These are phyloP conservation scores for Oxyteleia sp. DNA, from an alignment of 2,888 invertebrate genomes.

Conservation along the genomic window DNA sequence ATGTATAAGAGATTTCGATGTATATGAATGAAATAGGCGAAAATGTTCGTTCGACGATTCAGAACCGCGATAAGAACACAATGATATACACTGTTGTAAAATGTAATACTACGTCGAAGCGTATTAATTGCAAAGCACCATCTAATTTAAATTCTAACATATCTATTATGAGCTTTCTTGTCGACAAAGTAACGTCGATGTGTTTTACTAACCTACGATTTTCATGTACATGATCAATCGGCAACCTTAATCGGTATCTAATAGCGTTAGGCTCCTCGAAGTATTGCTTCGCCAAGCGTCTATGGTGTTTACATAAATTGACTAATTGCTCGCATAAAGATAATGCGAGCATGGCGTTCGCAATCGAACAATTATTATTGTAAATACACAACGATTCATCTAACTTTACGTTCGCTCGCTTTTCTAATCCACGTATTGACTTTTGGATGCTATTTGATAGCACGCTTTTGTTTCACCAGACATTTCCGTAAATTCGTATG, in stretches of 20 bases:
- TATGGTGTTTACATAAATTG: constrained; percentile 83
- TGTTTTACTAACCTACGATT: too few relatives aligned
- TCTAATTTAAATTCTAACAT: constrained; percentile 79
- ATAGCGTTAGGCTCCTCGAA: constrained; percentile 75
- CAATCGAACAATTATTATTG: constrained; percentile 57
- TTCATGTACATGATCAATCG: too few relatives aligned
- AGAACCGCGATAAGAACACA: constrained; percentile 30
- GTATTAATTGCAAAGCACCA: constrained; percentile 82
- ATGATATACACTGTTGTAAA: constrained; percentile 14
- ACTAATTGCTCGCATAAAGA: constrained; percentile 79
- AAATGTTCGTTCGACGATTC: constrained; percentile 73
- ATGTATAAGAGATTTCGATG: constrained; percentile 78
- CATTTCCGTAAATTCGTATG: constrained; percentile 13
- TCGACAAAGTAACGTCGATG: too few relatives aligned
- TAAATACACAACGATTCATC: constrained; percentile 62
- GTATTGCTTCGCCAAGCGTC: constrained; percentile 82
- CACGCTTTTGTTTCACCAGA: constrained; percentile 20
- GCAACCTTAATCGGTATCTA: constrained; percentile 74
- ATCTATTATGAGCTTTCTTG: too few relatives aligned
- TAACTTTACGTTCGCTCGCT: constrained; percentile 72
- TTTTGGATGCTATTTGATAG: constrained; percentile 46
- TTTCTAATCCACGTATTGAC: constrained; percentile 56
- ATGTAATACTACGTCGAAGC: constrained; percentile 79
- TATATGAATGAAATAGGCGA: constrained; percentile 74
- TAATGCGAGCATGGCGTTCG: constrained; percentile 46